phyloP scores from a whole-genome alignment of 2,888 invertebrate species.

The Hermaeophaga mercurialis region DNA sequence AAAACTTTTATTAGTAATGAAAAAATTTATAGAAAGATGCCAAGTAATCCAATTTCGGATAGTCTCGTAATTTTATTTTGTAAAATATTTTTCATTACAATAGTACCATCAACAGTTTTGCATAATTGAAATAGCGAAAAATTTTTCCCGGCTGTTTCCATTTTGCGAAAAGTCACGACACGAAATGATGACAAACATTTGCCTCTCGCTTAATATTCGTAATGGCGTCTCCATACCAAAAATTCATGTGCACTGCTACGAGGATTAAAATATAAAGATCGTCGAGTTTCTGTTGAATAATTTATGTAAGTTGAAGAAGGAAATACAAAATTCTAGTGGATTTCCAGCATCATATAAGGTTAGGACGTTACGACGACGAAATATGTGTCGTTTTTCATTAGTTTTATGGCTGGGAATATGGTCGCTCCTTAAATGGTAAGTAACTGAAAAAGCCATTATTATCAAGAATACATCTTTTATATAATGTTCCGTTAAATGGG shows the following conservation, averaged over 20 bases:
- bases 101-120: no score
- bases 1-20: no score
- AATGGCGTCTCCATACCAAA: slow-evolving; percentile 18
- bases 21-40: no score
- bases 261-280: slow-evolving; percentile 27
- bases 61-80: no score
- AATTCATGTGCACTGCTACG: slow-evolving; percentile 22
- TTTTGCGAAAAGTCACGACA: no score
- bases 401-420: slow-evolving; percentile 12
- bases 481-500: no score
- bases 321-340: slow-evolving; percentile 24
- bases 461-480: no score
- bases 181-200: slow-evolving; percentile 19
- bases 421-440: background rate
- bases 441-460: slow-evolving; percentile 11
- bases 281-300: slow-evolving; percentile 28
- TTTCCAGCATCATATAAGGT: slow-evolving; percentile 19
- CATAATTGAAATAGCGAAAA: no score
- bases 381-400: slow-evolving; percentile 14
- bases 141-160: no score
- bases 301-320: slow-evolving; percentile 22
- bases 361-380: slow-evolving; percentile 13
- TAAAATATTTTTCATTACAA: no score
- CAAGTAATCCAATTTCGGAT: no score
- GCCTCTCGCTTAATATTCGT: slow-evolving; percentile 21